Base-by-base conservation (phyloP, 1,140 invertebrate genomes). In the Hycleus phaleratus region DNA sequence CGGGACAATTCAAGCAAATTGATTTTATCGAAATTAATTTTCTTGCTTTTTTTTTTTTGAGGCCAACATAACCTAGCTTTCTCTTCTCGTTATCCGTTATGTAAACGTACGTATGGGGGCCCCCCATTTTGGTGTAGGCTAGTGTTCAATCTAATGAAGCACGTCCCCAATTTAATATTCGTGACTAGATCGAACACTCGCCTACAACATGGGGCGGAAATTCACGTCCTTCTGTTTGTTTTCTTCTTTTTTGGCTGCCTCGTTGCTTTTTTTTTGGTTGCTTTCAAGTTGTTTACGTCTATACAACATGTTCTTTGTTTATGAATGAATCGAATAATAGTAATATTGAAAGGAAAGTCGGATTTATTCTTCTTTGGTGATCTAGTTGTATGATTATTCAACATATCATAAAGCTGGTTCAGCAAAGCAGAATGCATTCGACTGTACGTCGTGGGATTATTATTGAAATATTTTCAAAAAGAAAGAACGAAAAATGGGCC, bases 341-440 rank as follows among this genome's bases (percentile, higher is more conserved):
- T 7, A 32, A 32, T 32, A 32, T 5, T 32, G 32, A 32, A 32
- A 32, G 7, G 32, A 48, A 59, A 53, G 71, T 71, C 68, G 69
- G 65, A 65, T 69, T 68, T 73, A 73, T 73, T 73, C 69, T 73
- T 73, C 71, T 73, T 73, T 73, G 71, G 71, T 73, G 71, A 73
- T 71, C 71, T 73, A 73, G 71, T 71, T 73, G 71, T 73, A 73
- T 73, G 71, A 71, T 68, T 73, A 57, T 67, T 65, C 62, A 62
- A 53, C 62, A 68, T 65, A 48, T 73, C 71, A 73, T 73, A 73
- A 73, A 73, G 71, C 71, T 73, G 69, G 70, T 73, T 73, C 71
- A 73, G 71, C 71, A 73, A 73, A 73, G 71, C 71, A 73, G 70
- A 73, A 69, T 71, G 70, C 65, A 69, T 68, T 70, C 64, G 70